Conservation (phyloP, 2,797 vertebrate genomes). For the Malurus leucopterus region DNA sequence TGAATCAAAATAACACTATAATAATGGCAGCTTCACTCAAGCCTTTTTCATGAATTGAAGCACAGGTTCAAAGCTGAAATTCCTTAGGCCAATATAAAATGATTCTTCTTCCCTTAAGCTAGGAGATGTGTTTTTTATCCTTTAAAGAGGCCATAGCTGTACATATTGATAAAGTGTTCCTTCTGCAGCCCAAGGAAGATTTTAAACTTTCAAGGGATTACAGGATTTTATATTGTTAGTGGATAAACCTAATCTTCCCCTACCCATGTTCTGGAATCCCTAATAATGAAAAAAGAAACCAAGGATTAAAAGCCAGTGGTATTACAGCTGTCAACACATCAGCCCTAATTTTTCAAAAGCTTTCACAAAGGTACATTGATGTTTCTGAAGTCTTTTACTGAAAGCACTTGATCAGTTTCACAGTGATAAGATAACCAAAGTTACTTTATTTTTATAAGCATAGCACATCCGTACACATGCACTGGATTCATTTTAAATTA, state of each 20-base stretch:
- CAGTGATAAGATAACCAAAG: slow-evolving; percentile 31
- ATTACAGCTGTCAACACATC: slow-evolving; percentile 54
- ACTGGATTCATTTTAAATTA: neutral
- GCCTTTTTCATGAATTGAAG: neutral
- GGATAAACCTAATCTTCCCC: slow-evolving; percentile 59
- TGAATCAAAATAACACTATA: neutral
- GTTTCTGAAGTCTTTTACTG: slow-evolving; percentile 2
- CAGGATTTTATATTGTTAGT: slow-evolving; percentile 63
- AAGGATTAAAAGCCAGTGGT: slow-evolving; percentile 55
- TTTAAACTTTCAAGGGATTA: slow-evolving; percentile 64
- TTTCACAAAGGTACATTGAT: slow-evolving; percentile 31
- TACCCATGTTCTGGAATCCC: slow-evolving; percentile 48
- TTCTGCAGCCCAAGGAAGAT: slow-evolving; percentile 48
- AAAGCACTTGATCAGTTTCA: slow-evolving; percentile 33
- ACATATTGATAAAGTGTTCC: slow-evolving; percentile 51
- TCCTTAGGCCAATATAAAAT: neutral
- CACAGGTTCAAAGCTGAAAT: neutral
- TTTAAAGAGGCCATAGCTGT: slow-evolving; percentile 44
- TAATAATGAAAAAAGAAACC: slow-evolving; percentile 57
- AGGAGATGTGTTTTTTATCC: slow-evolving; percentile 26
- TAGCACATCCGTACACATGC: neutral
- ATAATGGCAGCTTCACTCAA: neutral
- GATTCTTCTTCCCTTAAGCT: neutral
- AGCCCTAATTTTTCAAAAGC: slow-evolving; percentile 58
- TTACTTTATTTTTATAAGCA: slow-evolving; percentile 8